Percentiles rank a stretch among this genome's conserved stretches.
Conservation (phyloP, 2,113 vertebrate genomes). For the Scatophagus argus region DNA sequence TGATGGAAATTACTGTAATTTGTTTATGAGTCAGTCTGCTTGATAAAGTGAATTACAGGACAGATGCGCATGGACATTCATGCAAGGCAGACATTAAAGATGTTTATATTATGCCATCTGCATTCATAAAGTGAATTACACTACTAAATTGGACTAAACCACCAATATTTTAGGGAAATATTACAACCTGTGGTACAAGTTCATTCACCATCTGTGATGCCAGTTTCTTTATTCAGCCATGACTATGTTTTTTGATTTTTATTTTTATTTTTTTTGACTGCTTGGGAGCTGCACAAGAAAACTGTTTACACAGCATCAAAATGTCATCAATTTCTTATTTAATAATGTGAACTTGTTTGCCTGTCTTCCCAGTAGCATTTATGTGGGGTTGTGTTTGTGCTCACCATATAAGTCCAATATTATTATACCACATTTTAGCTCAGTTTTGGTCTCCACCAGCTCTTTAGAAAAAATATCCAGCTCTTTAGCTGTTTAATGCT, state of each 20-base stretch:
- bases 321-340: background rate
- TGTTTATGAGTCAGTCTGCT: background rate
- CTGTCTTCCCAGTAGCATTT: background rate
- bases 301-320: background rate
- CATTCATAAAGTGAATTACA: background rate
- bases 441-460: background rate
- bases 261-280: too few species aligned
- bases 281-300: background rate
- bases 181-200: background rate
- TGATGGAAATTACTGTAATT: conserved; percentile 7
- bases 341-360: background rate
- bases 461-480: background rate
- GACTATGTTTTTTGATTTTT: background rate
- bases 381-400: background rate
- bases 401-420: background rate
- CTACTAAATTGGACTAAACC: background rate
- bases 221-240: background rate
- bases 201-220: background rate
- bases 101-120: background rate
- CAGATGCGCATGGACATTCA: background rate
- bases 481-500: background rate
- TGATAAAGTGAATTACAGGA: background rate
- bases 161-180: background rate
- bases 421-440: background rate
- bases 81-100: background rate